Base-by-base conservation (phyloP, 2,888 invertebrate genomes). In the Eilema depressum region DNA sequence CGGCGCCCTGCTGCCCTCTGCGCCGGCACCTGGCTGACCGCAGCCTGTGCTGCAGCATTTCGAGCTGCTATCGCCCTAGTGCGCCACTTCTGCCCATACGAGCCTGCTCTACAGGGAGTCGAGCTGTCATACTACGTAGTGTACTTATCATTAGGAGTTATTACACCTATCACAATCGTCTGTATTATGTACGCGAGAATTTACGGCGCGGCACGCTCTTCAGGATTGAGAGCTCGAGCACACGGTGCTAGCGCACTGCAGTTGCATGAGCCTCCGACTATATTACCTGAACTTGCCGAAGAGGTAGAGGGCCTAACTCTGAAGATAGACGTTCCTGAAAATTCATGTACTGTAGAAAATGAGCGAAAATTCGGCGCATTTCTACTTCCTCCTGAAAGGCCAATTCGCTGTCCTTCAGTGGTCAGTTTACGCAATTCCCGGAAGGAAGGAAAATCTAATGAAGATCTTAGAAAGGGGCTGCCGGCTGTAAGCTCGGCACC, bases 181-280 rank as follows among this genome's bases (percentile, higher is more conserved):
- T 96, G 97, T 88, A 96, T 97, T 89, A 97, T 97, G 88, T 98
- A 98, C 88, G 95, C 96, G 30, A 96, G 97, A 76, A 97, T 97
- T 75, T 98, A 97, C 89, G 96, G 96, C 20, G 98, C 98, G 12
- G 98, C 98, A 11, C 96, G 97, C 78, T 96, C 96, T 72, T 98
- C 97, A 74, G 97, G 95, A 5, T 84, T 95, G 4, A 80, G 95
- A 68, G 95, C 95, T 73, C 88, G 95, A 74, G 95, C 95, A 68
- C 92, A 94, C 72, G 95, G 94, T 57, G 91, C 95, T 67, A 95
- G 95, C 79, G 95, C 96, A 81, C 68, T 96, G 86, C 92, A 96
- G 93, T 88, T 96, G 83, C 89, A 95, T 83, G 91, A 96, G 85
- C 90, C 94, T 72, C 88, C 90, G 73, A 84, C 92, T 69, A 89